Evolutionary conservation across 2,888 invertebrate genomes (phyloP).

Genomic region (Mesorhabditis spiculigera): DNA sequence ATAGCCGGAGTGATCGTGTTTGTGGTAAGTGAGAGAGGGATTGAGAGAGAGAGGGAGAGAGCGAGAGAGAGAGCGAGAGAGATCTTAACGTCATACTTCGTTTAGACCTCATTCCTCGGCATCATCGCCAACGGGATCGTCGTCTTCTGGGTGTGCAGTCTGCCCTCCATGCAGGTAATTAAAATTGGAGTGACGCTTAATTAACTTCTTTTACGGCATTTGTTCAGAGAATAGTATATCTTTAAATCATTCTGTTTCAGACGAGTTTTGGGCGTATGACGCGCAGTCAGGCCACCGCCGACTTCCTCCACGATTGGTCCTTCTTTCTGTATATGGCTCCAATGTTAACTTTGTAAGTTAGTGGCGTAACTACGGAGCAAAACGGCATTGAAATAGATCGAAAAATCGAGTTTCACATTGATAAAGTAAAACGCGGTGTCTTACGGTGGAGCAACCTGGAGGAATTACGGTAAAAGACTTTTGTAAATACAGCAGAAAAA

Average conservation of each 20-base stretch:
- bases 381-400: no score
- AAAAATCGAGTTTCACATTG: no score
- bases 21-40: no score
- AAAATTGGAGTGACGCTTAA: not conserved
- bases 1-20: no score
- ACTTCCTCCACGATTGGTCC: not conserved
- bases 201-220: not conserved
- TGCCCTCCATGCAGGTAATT: slow-evolving; percentile 1
- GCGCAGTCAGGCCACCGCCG: slow-evolving; percentile 1
- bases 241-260: not conserved
- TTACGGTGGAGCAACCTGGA: no score
- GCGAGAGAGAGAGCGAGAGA: no score
- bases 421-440: no score
- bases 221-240: not conserved
- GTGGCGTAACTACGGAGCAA: not conserved
- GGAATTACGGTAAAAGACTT: no score
- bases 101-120: not conserved
- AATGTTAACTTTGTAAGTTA: not conserved
- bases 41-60: no score
- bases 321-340: not conserved
- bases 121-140: not conserved
- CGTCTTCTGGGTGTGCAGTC: not conserved
- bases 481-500: no score
- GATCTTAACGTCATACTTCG: not conserved
- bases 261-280: not conserved